phyloP scores from a whole-genome alignment of 2,113 vertebrate genomes.

The Hydrochoerus hydrochaeris region DNA sequence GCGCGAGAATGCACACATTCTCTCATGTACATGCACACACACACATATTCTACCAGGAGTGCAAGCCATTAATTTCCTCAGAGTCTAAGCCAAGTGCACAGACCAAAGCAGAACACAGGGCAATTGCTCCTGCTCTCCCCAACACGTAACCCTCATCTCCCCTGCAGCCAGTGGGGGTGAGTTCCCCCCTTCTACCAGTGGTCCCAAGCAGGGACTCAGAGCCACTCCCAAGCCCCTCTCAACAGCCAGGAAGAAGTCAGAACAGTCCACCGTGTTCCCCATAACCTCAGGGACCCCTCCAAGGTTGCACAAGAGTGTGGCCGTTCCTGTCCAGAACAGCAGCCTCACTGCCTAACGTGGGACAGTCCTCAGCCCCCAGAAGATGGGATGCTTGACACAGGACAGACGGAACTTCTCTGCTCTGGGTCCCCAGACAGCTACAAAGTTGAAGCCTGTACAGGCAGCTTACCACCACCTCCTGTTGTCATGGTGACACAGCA shows the following conservation, averaged over 20 bases:
- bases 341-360: not conserved
- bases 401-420: conserved; percentile 53
- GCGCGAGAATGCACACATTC: not conserved
- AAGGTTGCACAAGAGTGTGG: not conserved
- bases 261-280: not conserved
- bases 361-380: not conserved
- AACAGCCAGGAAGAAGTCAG: not conserved
- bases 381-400: not conserved
- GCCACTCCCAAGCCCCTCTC: not conserved
- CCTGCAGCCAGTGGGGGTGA: not conserved
- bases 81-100: not conserved
- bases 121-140: not conserved
- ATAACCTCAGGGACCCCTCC: not conserved
- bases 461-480: conserved; percentile 76
- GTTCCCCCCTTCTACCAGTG: not conserved
- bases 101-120: accelerated
- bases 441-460: conserved; percentile 70
- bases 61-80: not conserved
- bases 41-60: not conserved
- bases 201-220: not conserved
- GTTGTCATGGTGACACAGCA: conserved; percentile 70
- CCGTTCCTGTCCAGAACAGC: not conserved
- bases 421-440: conserved; percentile 42
- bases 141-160: accelerated
- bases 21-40: not conserved